These are phyloP conservation scores for Drosophila leonis DNA, from an alignment of 2,888 invertebrate species.

Conservation along the genomic window DNA sequence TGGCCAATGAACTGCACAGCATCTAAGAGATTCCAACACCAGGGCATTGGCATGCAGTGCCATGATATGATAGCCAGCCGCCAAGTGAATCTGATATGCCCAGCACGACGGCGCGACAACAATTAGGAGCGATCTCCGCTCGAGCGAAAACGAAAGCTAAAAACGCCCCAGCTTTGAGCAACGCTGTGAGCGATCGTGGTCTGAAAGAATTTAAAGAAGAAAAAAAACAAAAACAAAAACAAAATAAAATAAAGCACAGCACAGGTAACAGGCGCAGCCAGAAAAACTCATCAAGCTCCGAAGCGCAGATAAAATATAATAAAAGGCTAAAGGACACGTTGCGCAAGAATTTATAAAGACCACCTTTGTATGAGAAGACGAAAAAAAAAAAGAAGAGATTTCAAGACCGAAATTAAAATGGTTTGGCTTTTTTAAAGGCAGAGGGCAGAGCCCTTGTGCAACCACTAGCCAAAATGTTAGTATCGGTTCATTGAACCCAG, in stretches of 20 bases:
- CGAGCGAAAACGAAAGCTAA: constrained; percentile 76
- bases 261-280: constrained; percentile 31
- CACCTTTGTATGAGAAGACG: constrained; percentile 60
- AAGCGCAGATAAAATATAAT: constrained; percentile 69
- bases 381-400: constrained; percentile 16
- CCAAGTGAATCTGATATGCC: constrained; percentile 64
- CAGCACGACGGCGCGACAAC: constrained; percentile 74
- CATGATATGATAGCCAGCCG: constrained; percentile 53
- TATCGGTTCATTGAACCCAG: constrained; percentile 68
- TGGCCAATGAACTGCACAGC: constrained; percentile 34
- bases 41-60: constrained; percentile 24
- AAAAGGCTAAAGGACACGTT: constrained; percentile 81
- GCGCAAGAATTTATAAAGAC: constrained; percentile 75
- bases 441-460: constrained; percentile 60
- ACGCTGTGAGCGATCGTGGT: constrained; percentile 49
- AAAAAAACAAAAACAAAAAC: constrained; percentile 8
- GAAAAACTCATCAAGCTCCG: constrained; percentile 49
- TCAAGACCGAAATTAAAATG: constrained; percentile 66
- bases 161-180: constrained; percentile 26
- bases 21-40: constrained; percentile 54
- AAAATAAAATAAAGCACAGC: constrained; percentile 3
- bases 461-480: constrained; percentile 64
- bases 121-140: constrained; percentile 68
- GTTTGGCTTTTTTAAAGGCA: constrained; percentile 34
- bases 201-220: constrained; percentile 48